phyloP scores from a whole-genome alignment of 2,888 invertebrate genomes.

The Andrena hattorfiana region DNA sequence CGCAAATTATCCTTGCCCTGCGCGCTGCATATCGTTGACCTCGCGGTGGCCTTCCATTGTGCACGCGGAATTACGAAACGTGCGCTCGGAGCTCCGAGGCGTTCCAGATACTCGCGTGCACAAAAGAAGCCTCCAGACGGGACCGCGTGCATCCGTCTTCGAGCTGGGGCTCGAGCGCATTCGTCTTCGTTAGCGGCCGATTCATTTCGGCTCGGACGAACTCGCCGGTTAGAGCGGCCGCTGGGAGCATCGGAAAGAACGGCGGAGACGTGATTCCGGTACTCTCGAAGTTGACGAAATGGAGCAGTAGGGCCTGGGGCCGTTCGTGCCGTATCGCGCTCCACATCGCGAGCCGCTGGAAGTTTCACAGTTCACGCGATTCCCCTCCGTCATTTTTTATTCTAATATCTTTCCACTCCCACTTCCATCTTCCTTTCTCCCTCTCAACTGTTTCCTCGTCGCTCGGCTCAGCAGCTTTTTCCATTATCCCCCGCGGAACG shows the following conservation, averaged over 20 bases:
- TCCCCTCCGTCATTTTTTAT: not conserved
- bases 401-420: not conserved
- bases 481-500: not conserved
- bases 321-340: constrained; percentile 3
- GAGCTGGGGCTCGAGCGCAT: not conserved
- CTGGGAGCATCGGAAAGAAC: not conserved
- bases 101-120: not conserved
- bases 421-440: too few species aligned
- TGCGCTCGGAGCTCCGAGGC: constrained; percentile 13
- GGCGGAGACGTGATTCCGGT: not conserved
- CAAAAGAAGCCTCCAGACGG: not conserved
- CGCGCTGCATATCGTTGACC: constrained; percentile 41
- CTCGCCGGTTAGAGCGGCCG: not conserved
- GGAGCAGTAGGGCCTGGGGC: not conserved
- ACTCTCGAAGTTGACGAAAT: not conserved
- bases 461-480: not conserved
- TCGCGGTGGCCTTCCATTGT: constrained; percentile 27
- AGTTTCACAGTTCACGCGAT: constrained; percentile 12
- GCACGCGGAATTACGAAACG: constrained; percentile 46
- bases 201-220: not conserved
- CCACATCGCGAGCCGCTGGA: not conserved
- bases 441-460: not conserved
- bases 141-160: constrained; percentile 17
- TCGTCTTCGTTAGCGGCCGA: constrained; percentile 32
- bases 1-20: constrained; percentile 27